These are phyloP conservation scores for Aromia moschata DNA, from an alignment of 2,888 invertebrate species.

Conservation along the genomic window DNA sequence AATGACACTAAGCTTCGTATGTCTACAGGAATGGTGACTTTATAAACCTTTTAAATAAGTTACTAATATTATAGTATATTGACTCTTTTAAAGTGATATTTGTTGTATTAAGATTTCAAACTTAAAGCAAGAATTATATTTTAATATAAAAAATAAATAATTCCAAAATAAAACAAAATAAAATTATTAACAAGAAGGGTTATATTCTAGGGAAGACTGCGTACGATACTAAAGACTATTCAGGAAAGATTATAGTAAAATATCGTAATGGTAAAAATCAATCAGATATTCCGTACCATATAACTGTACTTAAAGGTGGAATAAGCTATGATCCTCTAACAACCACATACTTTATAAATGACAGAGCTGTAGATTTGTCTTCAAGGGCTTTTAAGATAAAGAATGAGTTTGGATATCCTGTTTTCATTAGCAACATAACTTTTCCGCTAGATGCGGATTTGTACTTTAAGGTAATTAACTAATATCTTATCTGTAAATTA, in stretches of 20 bases:
- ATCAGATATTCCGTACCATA: slow-evolving; percentile 73
- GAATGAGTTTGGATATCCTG: slow-evolving; percentile 77
- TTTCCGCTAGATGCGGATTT: slow-evolving; percentile 68
- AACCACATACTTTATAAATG: slow-evolving; percentile 64
- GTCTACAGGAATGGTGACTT: no score
- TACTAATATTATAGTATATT: no score
- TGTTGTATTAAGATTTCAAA: no score
- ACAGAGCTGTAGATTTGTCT: slow-evolving; percentile 53
- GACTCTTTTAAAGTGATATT: no score
- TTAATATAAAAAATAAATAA: no score
- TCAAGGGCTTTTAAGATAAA: slow-evolving; percentile 68
- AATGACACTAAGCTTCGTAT: no score
- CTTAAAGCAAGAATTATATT: no score
- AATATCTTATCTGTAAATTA: not conserved
- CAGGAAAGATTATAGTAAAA: slow-evolving; percentile 68
- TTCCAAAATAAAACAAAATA: no score
- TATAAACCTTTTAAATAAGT: no score
- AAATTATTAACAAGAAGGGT: slow-evolving; percentile 7
- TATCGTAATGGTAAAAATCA: slow-evolving; percentile 63
- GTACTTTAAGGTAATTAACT: slow-evolving; percentile 40
- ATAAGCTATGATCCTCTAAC: slow-evolving; percentile 67
- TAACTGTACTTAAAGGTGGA: slow-evolving; percentile 69
- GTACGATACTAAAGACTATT: slow-evolving; percentile 66
- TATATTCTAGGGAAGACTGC: slow-evolving; percentile 66
- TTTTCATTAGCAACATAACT: slow-evolving; percentile 77